Evolutionary conservation across 2,888 invertebrate species (phyloP), one percentile per base, ranked within the genome.

Genomic region (Dione juno): DNA sequence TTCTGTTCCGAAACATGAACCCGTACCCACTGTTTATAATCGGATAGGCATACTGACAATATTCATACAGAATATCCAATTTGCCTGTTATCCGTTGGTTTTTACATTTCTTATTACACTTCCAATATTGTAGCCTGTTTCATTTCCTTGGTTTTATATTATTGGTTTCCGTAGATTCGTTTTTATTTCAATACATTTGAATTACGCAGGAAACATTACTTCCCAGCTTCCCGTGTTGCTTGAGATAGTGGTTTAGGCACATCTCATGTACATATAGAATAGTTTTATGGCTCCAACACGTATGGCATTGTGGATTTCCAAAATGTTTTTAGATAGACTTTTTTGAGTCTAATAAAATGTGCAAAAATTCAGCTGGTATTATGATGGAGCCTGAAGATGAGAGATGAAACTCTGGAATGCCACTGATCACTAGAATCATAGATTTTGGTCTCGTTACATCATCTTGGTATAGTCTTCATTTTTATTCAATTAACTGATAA

Each of bases 141-240:
- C 69, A 64, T 69, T 69, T 69, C 69, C 69, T 63, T 48, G 21
- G 40, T 48, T 63, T 64, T 69, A 67, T 67, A 58, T 64, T 64
- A 64, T 64, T 64, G 50, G 64, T 64, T 64, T 64, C 64, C 64
- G 64, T 14, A 64, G 52, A 40, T 52, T 52, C 64, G 64, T 64
- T 64, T 64, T 64, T 64, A 64, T 64, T 64, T 69, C 63, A 54
- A 63, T 69, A 63, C 45, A 54, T 48, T 64, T 64, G 61, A 52
- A 52, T 64, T 57, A 64, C 14, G 28, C 63, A 69, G 69, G 69
- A 69, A 69, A 69, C 69, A 64, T 64, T 64, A 64, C 64, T 50
- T 50, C 50, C 64, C 50, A 64, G 50, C 64, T 64, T 64, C 64
- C 64, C 10, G 64, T 64, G 35, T 64, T 40, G 50, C 50, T 37